phyloP scores from a whole-genome alignment of 2,888 invertebrate species.

The Pseudeuparius sepicola region DNA sequence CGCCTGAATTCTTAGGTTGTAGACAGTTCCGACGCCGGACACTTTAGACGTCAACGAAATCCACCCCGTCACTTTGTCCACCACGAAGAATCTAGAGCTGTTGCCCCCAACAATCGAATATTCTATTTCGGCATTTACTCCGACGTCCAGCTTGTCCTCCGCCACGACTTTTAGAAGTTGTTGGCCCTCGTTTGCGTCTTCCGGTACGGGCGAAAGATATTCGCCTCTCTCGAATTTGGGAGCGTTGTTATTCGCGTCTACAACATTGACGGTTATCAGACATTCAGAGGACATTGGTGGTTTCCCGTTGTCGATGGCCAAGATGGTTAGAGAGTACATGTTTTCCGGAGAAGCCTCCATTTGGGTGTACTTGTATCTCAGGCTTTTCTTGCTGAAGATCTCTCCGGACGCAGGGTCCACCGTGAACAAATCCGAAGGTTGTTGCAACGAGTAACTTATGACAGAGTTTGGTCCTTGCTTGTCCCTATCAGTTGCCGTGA shows the following conservation, averaged over 20 bases:
- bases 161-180: slow-evolving; percentile 64
- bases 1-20: slow-evolving; percentile 61
- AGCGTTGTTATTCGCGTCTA: slow-evolving; percentile 86
- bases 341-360: slow-evolving; percentile 80
- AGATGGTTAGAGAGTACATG: slow-evolving; percentile 75
- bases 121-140: slow-evolving; percentile 81
- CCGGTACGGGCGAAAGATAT: slow-evolving; percentile 74
- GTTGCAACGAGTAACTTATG: slow-evolving; percentile 78
- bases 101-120: slow-evolving; percentile 68
- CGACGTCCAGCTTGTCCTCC: slow-evolving; percentile 69
- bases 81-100: slow-evolving; percentile 60
- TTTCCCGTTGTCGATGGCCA: slow-evolving; percentile 90
- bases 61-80: slow-evolving; percentile 75
- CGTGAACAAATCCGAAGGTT: slow-evolving; percentile 82
- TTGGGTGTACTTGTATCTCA: slow-evolving; percentile 75
- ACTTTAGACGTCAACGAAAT: slow-evolving; percentile 56
- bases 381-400: slow-evolving; percentile 71
- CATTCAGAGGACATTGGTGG: slow-evolving; percentile 89
- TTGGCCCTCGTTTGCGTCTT: slow-evolving; percentile 61
- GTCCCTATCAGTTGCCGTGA: slow-evolving; percentile 79
- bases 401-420: slow-evolving; percentile 93
- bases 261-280: slow-evolving; percentile 74
- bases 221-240: slow-evolving; percentile 69
- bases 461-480: slow-evolving; percentile 89
- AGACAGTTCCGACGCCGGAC: slow-evolving; percentile 51